Evolutionary conservation across 2,797 vertebrate genomes (phyloP), one percentile per base, ranked within the genome.

Genomic region (Rhincodon typus): DNA sequence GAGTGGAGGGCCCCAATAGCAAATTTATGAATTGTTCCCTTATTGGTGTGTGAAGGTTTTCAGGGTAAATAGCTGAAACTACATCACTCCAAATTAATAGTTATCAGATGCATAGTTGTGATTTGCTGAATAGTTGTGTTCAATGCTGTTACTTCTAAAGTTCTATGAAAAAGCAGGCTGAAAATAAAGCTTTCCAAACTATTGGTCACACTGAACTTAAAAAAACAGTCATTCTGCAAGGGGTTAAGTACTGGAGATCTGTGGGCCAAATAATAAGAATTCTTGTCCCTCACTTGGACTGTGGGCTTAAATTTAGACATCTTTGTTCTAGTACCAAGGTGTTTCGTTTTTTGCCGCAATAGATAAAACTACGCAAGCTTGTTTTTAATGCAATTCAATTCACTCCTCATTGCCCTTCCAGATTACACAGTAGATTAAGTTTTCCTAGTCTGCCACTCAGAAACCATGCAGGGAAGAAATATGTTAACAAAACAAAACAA

Each of bases 391-490:
- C 27, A 50, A 95, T 6, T 95, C 50, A 74, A 72, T 74, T 74
- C 42, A 7, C 70, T 91, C 17, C 53, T 91, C 19, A 66, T 91
- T n/a, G 62, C 53, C 50, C 72, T 34, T 74, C 30, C 70, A 77
- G 70, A 74, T 95, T 95, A 95, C 27, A 77, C 42, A 72, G 5
- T 57, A 77, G 70, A 95, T 95, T 95, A 74, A 95, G 42, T 23
- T 74, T 74, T 27, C 7, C 42, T 53, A 95, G 50, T 94, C 90
- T 93, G 69, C 70, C 46, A 69, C 46, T 74, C 25, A 34, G 46
- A 94, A 94, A 34, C 23, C 38, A 74, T 50, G 66, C 34, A 94
- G 66, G 23, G 10, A 70, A 46, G 53, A 90, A 94, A 94, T 94
- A 74, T 53, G 42, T 50, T 74, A 25, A 57, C 42, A 53, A 74